These are phyloP conservation scores for Vicugna pacos DNA, from an alignment of 2,113 vertebrate species.

Conservation along the genomic window DNA sequence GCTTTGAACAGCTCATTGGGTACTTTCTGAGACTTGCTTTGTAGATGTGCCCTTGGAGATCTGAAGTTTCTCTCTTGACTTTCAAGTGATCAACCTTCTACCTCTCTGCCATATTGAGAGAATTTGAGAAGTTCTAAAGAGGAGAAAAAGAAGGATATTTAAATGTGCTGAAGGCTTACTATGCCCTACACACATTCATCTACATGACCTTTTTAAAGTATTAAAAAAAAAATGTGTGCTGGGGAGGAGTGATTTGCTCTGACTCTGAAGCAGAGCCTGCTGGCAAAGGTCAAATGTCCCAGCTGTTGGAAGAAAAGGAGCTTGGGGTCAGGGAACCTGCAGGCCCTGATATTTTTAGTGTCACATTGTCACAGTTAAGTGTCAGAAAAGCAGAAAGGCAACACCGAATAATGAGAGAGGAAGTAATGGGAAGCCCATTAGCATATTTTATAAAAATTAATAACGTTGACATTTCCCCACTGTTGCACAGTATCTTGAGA, in stretches of 20 bases:
- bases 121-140: background rate
- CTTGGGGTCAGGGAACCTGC: background rate
- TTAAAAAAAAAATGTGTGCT: background rate
- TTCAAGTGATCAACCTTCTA: background rate
- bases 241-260: background rate
- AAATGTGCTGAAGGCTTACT: background rate
- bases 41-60: background rate
- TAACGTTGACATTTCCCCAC: background rate
- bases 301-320: slow-evolving; percentile 1
- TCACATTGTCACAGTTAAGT: slow-evolving; percentile 31
- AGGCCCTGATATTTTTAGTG: background rate
- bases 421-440: slow-evolving; percentile 13
- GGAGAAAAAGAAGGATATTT: background rate
- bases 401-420: background rate
- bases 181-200: background rate
- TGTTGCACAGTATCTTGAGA: background rate
- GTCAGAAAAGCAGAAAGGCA: slow-evolving; percentile 41
- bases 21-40: background rate
- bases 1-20: background rate
- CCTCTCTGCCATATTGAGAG: background rate
- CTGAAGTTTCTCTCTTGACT: background rate
- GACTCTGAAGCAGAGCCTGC: slow-evolving; percentile 15
- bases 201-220: background rate
- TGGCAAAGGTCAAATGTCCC: background rate
- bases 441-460: slow-evolving; percentile 35